phyloP scores from a whole-genome alignment of 2,797 vertebrate species.

The Hapalemur alaotrensis region DNA sequence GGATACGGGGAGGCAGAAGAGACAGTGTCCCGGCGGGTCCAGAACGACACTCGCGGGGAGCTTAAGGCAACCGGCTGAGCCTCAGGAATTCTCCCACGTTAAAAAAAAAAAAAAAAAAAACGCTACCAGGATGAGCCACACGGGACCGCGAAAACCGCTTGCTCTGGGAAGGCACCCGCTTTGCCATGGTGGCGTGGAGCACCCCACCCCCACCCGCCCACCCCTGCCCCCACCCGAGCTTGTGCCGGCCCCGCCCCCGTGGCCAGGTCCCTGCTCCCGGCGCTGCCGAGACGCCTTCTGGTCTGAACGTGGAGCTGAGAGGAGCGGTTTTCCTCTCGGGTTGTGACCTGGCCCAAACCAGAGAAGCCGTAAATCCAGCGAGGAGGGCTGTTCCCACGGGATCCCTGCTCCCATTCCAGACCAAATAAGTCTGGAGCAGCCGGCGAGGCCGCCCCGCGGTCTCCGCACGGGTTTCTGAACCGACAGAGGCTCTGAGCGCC shows the following conservation, averaged over 20 bases:
- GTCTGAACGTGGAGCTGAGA: not conserved
- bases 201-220: accelerated
- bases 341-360: not conserved
- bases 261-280: not conserved
- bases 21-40: accelerated
- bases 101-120: not conserved
- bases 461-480: not conserved
- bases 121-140: accelerated
- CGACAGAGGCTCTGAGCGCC: not conserved
- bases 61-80: not conserved
- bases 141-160: accelerated
- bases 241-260: accelerated
- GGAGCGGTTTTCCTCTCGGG: not conserved
- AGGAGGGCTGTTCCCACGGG: not conserved
- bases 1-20: accelerated
- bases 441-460: not conserved
- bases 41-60: accelerated
- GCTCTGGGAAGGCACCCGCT: not conserved
- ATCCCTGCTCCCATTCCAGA: not conserved
- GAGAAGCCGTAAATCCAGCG: not conserved
- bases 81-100: accelerated
- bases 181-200: accelerated
- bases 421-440: not conserved
- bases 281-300: not conserved
- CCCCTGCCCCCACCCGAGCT: accelerated